A percentile compares a stretch with the other conserved stretches of the same genome.
Conservation (phyloP, 2,888 invertebrate genomes). For the Panzeria rudis region DNA sequence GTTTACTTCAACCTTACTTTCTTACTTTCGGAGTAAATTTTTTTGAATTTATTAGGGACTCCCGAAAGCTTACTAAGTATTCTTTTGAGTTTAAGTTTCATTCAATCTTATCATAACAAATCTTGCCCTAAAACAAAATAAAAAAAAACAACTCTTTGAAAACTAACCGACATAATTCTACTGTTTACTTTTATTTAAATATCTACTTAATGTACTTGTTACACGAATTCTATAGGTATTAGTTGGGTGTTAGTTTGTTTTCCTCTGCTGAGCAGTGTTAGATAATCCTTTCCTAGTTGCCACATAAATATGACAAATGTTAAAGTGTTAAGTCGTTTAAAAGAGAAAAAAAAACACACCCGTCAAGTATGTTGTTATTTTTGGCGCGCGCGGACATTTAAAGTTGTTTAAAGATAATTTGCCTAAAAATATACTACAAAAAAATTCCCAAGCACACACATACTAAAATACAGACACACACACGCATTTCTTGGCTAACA, state of each 20-base stretch:
- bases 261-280: neutral
- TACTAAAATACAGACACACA: conserved; percentile 1
- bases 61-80: neutral
- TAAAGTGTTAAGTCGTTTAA: conserved; percentile 30
- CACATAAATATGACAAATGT: conserved; percentile 49
- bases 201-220: neutral
- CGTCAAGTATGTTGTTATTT: conserved; percentile 14
- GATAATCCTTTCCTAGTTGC: conserved; percentile 14
- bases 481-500: conserved; percentile 52
- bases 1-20: no score
- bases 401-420: conserved; percentile 41
- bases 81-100: neutral
- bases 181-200: neutral
- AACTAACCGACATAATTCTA: neutral
- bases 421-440: conserved; percentile 17
- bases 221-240: neutral
- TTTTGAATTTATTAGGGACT: no score
- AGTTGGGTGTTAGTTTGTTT: neutral
- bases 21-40: no score
- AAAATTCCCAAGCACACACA: conserved; percentile 29
- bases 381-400: conserved; percentile 45
- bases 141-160: neutral
- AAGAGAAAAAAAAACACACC: conserved; percentile 1
- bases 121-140: neutral
- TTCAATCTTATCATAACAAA: neutral